Conservation (phyloP, 2,797 vertebrate species). For the Gambusia yucatana region DNA sequence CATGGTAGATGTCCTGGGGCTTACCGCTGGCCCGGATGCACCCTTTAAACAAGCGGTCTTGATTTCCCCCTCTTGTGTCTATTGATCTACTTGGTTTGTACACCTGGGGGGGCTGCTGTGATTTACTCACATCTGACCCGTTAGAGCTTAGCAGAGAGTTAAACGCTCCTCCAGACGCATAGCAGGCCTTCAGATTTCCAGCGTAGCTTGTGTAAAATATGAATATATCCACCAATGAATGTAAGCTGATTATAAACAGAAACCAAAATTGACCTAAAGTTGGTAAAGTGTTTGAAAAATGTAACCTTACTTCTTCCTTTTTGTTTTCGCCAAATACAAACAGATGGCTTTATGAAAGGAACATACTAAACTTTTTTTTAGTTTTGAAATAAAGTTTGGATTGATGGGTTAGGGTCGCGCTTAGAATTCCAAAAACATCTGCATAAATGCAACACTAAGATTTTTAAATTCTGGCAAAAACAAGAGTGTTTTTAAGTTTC, state of each 20-base stretch:
- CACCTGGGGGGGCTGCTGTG: conserved; percentile 54
- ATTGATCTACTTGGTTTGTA: conserved; percentile 65
- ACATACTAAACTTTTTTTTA: neutral
- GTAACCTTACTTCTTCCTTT: conserved; percentile 1
- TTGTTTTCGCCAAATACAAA: conserved; percentile 15
- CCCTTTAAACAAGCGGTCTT: conserved; percentile 74
- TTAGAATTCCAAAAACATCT: conserved; percentile 34
- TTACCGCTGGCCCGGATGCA: conserved; percentile 50
- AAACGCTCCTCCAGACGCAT: conserved; percentile 24
- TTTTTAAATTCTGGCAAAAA: conserved; percentile 20
- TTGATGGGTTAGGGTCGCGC: conserved; percentile 22
- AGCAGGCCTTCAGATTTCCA: conserved; percentile 18
- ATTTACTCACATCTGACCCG: conserved; percentile 70
- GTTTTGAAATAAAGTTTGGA: conserved; percentile 27
- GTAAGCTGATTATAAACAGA: neutral
- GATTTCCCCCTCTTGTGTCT: conserved; percentile 67
- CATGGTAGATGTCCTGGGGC: conserved; percentile 52
- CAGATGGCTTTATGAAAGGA: conserved; percentile 19
- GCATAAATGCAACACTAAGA: conserved; percentile 21
- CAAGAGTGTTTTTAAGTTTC: conserved; percentile 13
- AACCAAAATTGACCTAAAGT: neutral
- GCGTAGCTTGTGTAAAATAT: conserved; percentile 16
- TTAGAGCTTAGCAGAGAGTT: conserved; percentile 26
- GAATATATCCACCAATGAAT: conserved; percentile 8
- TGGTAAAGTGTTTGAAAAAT: neutral